Conservation (phyloP, 2,113 vertebrate genomes). For the Globicephala melas region DNA sequence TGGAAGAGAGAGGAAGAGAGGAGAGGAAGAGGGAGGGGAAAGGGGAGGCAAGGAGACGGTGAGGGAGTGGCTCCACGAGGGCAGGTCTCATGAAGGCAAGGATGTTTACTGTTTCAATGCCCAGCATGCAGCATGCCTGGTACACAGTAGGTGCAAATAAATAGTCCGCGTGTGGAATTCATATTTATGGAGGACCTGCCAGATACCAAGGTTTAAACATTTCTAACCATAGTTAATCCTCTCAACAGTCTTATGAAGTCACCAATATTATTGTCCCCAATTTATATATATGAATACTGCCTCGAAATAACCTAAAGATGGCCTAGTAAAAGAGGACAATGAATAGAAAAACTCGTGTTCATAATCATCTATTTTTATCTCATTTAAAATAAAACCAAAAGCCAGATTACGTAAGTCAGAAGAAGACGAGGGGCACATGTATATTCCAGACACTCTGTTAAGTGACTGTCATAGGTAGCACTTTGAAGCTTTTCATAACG, state of each 20-base stretch:
- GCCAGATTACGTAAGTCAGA: not conserved
- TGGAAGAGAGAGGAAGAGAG: not conserved
- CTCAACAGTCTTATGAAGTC: not conserved
- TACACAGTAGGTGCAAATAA: not conserved
- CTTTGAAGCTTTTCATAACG: not conserved
- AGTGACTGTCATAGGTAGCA: not conserved
- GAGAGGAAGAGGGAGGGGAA: too few species aligned
- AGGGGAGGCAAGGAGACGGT: not conserved
- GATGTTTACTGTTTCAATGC: too few species aligned
- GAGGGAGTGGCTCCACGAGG: not conserved
- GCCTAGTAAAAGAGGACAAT: not conserved
- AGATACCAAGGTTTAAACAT: not conserved
- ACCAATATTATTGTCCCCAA: not conserved
- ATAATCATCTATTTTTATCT: not conserved
- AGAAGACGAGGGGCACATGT: not conserved
- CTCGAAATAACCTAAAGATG: not conserved
- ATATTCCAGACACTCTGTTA: not conserved
- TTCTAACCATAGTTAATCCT: not conserved
- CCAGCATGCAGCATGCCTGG: not conserved
- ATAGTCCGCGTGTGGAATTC: not conserved
- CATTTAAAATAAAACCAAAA: slow-evolving; percentile 31
- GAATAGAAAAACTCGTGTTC: not conserved
- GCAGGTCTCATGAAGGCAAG: not conserved
- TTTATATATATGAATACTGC: not conserved
- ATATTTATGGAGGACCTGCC: not conserved